Percentiles rank a stretch among this genome's conserved stretches.
These are phyloP conservation scores for Shinisaurus crocodilurus DNA, from an alignment of 2,113 vertebrate species.

Conservation along the genomic window DNA sequence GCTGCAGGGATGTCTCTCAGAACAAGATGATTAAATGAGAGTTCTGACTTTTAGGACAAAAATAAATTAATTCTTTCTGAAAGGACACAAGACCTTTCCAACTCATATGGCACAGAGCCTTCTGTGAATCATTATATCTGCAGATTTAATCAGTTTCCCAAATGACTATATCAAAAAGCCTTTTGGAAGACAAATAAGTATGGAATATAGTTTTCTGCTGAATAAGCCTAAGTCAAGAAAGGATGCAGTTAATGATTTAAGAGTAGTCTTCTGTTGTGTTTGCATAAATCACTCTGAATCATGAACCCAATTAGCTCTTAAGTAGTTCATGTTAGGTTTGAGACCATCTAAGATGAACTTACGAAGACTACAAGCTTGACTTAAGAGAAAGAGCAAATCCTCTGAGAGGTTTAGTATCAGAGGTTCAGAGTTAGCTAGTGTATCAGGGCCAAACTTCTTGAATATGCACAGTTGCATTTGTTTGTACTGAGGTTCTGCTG, in stretches of 20 bases:
- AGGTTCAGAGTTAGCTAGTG: not conserved
- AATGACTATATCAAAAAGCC: not conserved
- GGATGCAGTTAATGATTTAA: not conserved
- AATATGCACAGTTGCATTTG: not conserved
- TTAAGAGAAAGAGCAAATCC: not conserved
- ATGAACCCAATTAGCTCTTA: conserved; percentile 8
- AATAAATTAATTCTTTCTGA: not conserved
- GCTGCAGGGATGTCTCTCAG: not conserved
- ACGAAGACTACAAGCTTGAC: not conserved
- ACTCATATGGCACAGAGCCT: not conserved
- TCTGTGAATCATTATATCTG: not conserved
- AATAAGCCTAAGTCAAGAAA: not conserved
- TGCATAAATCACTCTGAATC: not conserved
- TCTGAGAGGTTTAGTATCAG: not conserved
- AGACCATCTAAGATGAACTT: not conserved
- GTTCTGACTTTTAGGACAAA: conserved; percentile 2
- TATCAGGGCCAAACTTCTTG: not conserved
- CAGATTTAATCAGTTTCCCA: conserved; percentile 1
- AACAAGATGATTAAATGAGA: not conserved
- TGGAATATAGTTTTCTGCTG: not conserved
- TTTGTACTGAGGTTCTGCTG: not conserved
- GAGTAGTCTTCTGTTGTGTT: not conserved
- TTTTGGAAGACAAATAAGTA: not conserved
- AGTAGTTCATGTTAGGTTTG: not conserved
- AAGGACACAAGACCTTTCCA: not conserved